Evolutionary conservation across 2,113 vertebrate genomes (phyloP).

Genomic region (Clarias batrachus): DNA sequence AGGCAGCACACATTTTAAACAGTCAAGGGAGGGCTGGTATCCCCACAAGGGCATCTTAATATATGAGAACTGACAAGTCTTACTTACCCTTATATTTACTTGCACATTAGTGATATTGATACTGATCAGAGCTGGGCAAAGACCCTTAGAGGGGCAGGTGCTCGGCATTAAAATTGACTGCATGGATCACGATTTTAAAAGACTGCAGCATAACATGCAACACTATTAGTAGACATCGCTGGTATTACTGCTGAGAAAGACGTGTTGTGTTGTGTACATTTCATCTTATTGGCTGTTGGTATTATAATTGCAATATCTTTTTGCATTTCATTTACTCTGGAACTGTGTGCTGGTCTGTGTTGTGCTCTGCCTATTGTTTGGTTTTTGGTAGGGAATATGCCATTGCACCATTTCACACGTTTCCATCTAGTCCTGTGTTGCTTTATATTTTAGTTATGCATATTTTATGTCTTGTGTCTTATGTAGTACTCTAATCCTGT

Average conservation of each 20-base stretch:
- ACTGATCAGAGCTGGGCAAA: constrained; percentile 34
- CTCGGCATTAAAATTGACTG: constrained; percentile 5
- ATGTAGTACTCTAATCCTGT: too few relatives aligned
- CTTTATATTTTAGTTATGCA: too few relatives aligned
- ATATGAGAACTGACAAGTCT: constrained; percentile 34
- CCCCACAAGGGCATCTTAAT: constrained; percentile 28
- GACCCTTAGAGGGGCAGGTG: constrained; percentile 21
- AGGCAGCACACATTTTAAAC: constrained; percentile 22
- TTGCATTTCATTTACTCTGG: too few relatives aligned
- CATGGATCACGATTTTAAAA: constrained; percentile 18
- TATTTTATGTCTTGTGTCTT: too few relatives aligned
- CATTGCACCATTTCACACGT: too few relatives aligned
- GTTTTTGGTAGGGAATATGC: too few relatives aligned
- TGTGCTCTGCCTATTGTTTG: too few relatives aligned
- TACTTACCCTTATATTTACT: constrained; percentile 40
- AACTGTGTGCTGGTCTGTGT: too few relatives aligned
- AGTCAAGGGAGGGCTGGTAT: constrained; percentile 23
- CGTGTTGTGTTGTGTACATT: too few relatives aligned
- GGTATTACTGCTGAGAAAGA: not conserved
- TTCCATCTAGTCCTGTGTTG: too few relatives aligned
- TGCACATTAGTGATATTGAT: constrained; percentile 34
- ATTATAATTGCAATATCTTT: too few relatives aligned
- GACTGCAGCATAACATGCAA: not conserved
- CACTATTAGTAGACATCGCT: not conserved
- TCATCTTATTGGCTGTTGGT: too few relatives aligned